phyloP scores from a whole-genome alignment of 2,888 invertebrate genomes.

The Pediacus dermestoides region DNA sequence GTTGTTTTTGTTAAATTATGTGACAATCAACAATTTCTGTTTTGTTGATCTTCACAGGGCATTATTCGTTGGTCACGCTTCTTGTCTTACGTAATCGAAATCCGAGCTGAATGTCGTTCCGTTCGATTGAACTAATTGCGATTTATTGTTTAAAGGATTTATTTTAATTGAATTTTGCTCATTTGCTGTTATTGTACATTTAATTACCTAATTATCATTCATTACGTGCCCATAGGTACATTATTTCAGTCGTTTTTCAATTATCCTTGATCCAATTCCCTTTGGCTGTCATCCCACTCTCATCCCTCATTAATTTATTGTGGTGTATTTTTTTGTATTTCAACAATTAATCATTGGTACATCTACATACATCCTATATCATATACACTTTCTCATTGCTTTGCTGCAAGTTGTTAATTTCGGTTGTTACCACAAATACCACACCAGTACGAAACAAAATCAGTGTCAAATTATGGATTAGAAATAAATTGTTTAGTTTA shows the following conservation, averaged over 20 bases:
- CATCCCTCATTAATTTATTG: constrained; percentile 9
- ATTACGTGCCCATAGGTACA: constrained; percentile 4
- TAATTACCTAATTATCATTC: constrained; percentile 29
- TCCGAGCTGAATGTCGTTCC: constrained; percentile 32
- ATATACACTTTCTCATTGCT: too few species aligned
- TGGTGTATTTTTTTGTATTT: too few species aligned
- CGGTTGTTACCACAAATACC: too few species aligned
- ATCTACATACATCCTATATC: too few species aligned
- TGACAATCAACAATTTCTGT: too few species aligned
- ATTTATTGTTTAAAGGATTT: constrained; percentile 43
- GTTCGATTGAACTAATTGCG: constrained; percentile 43
- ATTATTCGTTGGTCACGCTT: constrained; percentile 33
- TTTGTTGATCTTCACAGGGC: too few species aligned
- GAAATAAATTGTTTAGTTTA: too few species aligned
- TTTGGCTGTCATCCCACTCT: constrained; percentile 6
- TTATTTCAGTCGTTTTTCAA: constrained; percentile 4
- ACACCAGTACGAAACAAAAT: too few species aligned
- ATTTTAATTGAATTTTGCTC: constrained; percentile 40
- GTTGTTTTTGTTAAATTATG: too few species aligned
- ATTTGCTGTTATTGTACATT: constrained; percentile 18
- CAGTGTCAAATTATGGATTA: too few species aligned
- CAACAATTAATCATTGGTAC: constrained; percentile 5
- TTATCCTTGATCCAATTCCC: constrained; percentile 9
- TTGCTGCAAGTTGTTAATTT: too few species aligned
- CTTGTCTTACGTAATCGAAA: constrained; percentile 35